phyloP scores from a whole-genome alignment of 2,888 invertebrate genomes.

The Zaprionus obscuricornis region DNA sequence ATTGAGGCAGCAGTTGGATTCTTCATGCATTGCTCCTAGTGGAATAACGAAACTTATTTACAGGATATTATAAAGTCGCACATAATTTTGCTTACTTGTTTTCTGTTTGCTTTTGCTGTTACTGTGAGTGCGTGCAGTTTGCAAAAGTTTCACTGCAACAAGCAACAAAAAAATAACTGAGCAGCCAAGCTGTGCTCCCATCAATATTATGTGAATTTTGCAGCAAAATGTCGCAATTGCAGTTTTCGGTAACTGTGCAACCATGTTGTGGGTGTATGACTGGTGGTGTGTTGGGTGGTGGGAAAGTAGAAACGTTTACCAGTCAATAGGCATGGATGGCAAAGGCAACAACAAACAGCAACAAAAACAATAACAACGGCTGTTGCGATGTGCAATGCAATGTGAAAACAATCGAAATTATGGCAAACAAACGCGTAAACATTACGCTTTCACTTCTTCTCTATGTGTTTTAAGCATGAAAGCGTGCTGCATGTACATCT shows the following conservation, averaged over 20 bases:
- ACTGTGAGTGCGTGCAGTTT: conserved; percentile 27
- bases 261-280: conserved; percentile 1
- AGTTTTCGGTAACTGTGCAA: conserved; percentile 39
- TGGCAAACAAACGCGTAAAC: conserved; percentile 77
- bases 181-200: conserved; percentile 46
- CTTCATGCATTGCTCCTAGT: too few relatives aligned
- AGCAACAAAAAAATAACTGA: conserved; percentile 11
- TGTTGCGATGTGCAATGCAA: conserved; percentile 39
- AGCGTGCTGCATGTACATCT: conserved; percentile 14
- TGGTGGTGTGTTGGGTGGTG: background rate
- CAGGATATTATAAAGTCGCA: too few relatives aligned
- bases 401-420: conserved; percentile 78
- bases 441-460: conserved; percentile 64
- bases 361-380: conserved; percentile 11
- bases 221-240: conserved; percentile 60
- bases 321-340: conserved; percentile 40
- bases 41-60: too few relatives aligned
- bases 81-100: too few relatives aligned
- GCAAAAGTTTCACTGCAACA: conserved; percentile 51
- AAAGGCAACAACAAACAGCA: conserved; percentile 15
- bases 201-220: conserved; percentile 72
- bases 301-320: conserved; percentile 4
- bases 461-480: conserved; percentile 23
- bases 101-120: conserved; percentile 15
- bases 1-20: too few relatives aligned